Evolutionary conservation across 2,113 vertebrate genomes (phyloP), one percentile per base, ranked within the genome.

Genomic region (Seriola dumerili): DNA sequence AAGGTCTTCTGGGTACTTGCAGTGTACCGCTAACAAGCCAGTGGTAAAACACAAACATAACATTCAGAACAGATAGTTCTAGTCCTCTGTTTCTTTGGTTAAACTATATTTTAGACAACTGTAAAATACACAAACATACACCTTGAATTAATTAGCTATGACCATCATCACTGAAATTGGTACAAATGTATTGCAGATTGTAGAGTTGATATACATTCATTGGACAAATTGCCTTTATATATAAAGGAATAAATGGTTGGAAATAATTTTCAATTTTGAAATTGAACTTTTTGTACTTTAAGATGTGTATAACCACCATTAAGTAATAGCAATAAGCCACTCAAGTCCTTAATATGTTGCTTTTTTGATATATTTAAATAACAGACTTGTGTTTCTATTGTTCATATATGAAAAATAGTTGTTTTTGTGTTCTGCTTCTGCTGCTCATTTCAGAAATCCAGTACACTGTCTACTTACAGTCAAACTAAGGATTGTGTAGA

Each of bases 21-120:
- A 65, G 50, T 3, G 5, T 55, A 17, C 3, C 29, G 16, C 71
- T 79, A 73, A 83, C 73, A 67, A 55, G 62, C 76, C 1, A 78
- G 61, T 57, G 9, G 40, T 59, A 14, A 78, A 88, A 71, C 44
- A 70, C 34, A 52, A 77, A 63, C 32, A 42, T 50, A 50, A 38
- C 34, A 42, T 59, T 77, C 11, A 46, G 21, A 76, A 25, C 21
- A 52, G 6, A 48, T 4, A 13, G 25, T 9, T 14, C 0, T 9
- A 5, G 44, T n/a, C 4, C 14, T 55, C 9, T 55, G 7, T 21
- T n/a, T 52, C 50, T 9, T 42, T 42, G 40, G 10, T 42, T 42
- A 8, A 42, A 11, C 40, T 11, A 42, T n/a, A n/a, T 54, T 54
- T 54, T 1, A 54, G 8, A 52, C 17, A 0, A 19, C 5, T 54